These are phyloP conservation scores for Propithecus deckenii DNA, from an alignment of 2,797 vertebrate genomes.

Conservation along the genomic window DNA sequence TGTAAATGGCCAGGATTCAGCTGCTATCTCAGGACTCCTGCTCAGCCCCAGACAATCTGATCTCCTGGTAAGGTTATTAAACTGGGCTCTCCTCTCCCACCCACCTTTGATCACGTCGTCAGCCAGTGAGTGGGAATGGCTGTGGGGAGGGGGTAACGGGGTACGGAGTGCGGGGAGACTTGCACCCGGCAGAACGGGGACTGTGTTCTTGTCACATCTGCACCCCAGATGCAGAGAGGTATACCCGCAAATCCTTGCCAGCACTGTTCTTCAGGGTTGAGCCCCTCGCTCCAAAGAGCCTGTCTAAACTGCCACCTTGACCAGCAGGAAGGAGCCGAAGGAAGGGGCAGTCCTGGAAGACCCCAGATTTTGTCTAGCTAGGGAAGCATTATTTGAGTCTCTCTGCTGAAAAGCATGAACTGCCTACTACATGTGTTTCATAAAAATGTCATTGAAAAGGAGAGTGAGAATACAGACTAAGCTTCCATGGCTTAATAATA, in stretches of 20 bases:
- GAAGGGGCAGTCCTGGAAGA: background rate
- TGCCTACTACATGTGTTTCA: slow-evolving; percentile 23
- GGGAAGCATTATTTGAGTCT: background rate
- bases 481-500: slow-evolving; percentile 42
- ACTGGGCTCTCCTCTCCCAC: background rate
- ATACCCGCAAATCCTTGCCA: background rate
- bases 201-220: background rate
- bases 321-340: background rate
- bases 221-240: background rate
- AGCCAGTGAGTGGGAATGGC: background rate
- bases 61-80: slow-evolving; percentile 48
- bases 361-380: background rate
- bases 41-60: background rate
- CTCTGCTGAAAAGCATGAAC: background rate
- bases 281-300: background rate
- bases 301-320: background rate
- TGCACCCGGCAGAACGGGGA: background rate
- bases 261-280: background rate
- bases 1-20: slow-evolving; percentile 22
- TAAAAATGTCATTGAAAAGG: slow-evolving; percentile 53
- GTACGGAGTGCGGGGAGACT: background rate
- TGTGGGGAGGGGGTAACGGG: fast-evolving
- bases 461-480: slow-evolving; percentile 16
- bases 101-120: background rate
- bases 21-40: background rate